Base-by-base conservation (phyloP, 1,140 invertebrate genomes). In the Chrysopa pallens region DNA sequence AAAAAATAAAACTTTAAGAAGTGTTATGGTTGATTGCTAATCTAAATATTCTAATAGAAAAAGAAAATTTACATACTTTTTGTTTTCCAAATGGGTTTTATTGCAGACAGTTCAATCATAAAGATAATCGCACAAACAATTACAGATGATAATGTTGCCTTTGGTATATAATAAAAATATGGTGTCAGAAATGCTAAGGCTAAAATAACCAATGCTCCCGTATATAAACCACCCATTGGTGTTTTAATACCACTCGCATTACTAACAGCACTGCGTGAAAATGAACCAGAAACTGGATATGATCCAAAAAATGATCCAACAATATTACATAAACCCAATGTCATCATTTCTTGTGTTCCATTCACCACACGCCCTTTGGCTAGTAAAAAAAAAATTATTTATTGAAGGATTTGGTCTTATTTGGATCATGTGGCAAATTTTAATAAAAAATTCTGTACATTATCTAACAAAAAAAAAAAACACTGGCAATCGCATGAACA, bases 191-290 rank as follows among this genome's bases (percentile, higher is more conserved):
- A 77, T 33, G 67, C 67, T n/a, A 60, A 46, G 1, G 58, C 48
- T 39, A 58, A 45, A 14, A 60, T 46, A 8, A 78, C 67, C 54
- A 82, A 58, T 6, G 48, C 59, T 66, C 75, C 73, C 42, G 70
- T 66, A 51, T 74, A 73, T 23, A 84, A 50, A 11, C 80, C 80
- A n/a, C 74, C 74, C 42, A 81, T 60, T 11, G 81, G 74, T 3
- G 82, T 84, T 49, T 71, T 69, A 3, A 84, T 75, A 35, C 83
- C 82, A 60, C 78, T 81, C 13, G 78, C 77, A 48, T 72, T 74
- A 54, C 78, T 78, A 0, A 88, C 74, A 35, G 82, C 83, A 43
- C 80, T 81, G 50, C 78, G 64, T 0, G 75, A 74, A 54, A 81
- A 78, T 1, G 77, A 78, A 27, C 76, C 83, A 39, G 76, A 76